Conservation (phyloP, 23 tunicate genomes). For the Aplidium turbinatum region DNA sequence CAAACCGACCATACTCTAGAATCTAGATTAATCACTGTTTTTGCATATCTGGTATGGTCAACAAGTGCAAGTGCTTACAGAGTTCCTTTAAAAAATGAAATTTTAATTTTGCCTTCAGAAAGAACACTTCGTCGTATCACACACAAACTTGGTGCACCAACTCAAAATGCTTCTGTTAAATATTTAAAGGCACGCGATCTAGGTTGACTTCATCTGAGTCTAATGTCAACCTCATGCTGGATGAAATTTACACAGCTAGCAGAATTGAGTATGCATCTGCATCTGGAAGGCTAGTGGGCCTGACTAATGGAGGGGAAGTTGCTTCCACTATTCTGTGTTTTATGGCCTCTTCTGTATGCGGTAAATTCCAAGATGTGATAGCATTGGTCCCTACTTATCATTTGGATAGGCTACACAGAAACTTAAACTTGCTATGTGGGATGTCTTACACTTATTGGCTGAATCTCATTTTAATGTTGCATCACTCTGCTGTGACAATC, state of each 20-base stretch:
- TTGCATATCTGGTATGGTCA: background rate
- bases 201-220: slow-evolving; percentile 5
- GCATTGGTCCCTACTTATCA: slow-evolving; percentile 15
- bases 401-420: slow-evolving; percentile 6
- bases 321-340: slow-evolving; percentile 25
- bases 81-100: background rate
- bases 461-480: slow-evolving; percentile 2
- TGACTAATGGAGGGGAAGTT: slow-evolving; percentile 2
- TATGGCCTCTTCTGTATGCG: slow-evolving; percentile 16
- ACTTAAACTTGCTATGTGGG: slow-evolving; percentile 17
- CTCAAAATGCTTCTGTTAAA: slow-evolving; percentile 2
- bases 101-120: slow-evolving; percentile 21
- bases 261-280: slow-evolving; percentile 20
- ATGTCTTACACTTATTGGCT: slow-evolving; percentile 3
- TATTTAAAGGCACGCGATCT: slow-evolving; percentile 6
- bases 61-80: background rate
- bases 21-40: slow-evolving; percentile 1
- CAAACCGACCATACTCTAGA: too few species aligned
- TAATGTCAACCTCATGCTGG: slow-evolving; percentile 3
- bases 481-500: slow-evolving; percentile 3
- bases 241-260: slow-evolving; percentile 10
- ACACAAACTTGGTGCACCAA: slow-evolving; percentile 13
- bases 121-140: slow-evolving; percentile 21
- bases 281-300: slow-evolving; percentile 17
- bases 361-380: slow-evolving; percentile 23